Evolutionary conservation across 2,113 vertebrate genomes (phyloP), one percentile per base, ranked within the genome.

Genomic region (Neolamprologus kungweensis): DNA sequence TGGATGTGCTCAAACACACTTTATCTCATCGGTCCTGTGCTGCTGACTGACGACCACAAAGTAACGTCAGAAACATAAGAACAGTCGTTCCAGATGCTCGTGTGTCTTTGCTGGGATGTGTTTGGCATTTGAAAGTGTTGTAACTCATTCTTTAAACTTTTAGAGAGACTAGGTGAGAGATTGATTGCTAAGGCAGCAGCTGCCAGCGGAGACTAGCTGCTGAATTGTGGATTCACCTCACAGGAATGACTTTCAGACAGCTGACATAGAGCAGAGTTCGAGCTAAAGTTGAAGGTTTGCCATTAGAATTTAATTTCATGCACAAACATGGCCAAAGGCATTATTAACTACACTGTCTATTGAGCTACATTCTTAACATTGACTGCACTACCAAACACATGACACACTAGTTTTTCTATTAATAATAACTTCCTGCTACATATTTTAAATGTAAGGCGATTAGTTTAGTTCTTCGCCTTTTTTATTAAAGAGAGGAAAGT

Each of bases 1-100:
- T 8, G 55, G 83, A 91, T 91, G 81, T 90, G 86, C 87, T 91
- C 50, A 26, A 85, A 90, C 91, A 90, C 84, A 93, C 91, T 35
- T 92, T 54, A 80, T 68, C 84, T 82, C 68, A 50, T 82, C 53
- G 42, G 73, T 58, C 84, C 23, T 54, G 63, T 4, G 2, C 83
- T 21, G 84, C 60, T 88, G 91, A 92, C 13, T 89, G 93, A 92
- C 26, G 57, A 53, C 68, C 65, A 57, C 81, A 53, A 80, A 90
- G 82, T 88, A 19, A 68, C 78, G 83, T 47, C 19, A 87, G 28
- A 23, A 47, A 82, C 91, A 55, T 6, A 23, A 89, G 47, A 84
- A 87, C 81, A 54, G 40, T 82, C 7, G 19, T 68, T 45, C 82
- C 88, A 75, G 71, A 92, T 83, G 51, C 51, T 35, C 16, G 6